Percentiles rank a stretch among this genome's conserved stretches.
phyloP scores from a whole-genome alignment of 2,888 invertebrate genomes.

The Reticulitermes lucifugus region DNA sequence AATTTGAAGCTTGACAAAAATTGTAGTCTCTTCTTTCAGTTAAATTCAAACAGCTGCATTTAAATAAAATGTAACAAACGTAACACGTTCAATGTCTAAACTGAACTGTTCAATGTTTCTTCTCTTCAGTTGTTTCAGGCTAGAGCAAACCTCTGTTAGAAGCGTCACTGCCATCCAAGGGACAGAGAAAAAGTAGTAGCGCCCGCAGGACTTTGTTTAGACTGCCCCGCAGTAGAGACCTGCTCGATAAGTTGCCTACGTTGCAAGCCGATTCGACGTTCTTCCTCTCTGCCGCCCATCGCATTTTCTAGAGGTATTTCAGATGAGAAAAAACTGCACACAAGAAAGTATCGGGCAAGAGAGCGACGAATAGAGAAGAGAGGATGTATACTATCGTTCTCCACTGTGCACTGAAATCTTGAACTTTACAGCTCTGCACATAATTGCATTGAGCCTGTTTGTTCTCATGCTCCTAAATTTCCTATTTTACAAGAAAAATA shows the following conservation, averaged over 20 bases:
- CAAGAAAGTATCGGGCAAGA: background rate
- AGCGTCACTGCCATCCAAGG: background rate
- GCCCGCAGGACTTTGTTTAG: slow-evolving; percentile 17
- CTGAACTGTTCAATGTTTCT: background rate
- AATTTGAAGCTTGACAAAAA: too few relatives aligned
- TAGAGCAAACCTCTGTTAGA: background rate
- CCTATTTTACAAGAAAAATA: too few relatives aligned
- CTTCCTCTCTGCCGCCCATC: background rate
- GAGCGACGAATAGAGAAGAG: background rate
- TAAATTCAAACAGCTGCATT: background rate
- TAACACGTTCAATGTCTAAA: background rate
- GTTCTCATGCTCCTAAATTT: too few relatives aligned
- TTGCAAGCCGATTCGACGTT: background rate
- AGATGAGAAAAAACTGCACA: too few relatives aligned
- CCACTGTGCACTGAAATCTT: too few relatives aligned
- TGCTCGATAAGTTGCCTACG: slow-evolving; percentile 28
- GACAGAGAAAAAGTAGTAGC: background rate
- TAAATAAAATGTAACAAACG: background rate
- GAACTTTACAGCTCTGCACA: too few relatives aligned
- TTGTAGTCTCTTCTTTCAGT: too few relatives aligned
- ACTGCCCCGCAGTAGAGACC: background rate
- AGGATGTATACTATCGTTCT: background rate
- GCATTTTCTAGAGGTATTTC: too few relatives aligned
- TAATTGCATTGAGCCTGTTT: too few relatives aligned
- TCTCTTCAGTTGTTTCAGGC: background rate